Conservation (phyloP, 2,797 vertebrate genomes). For the Galaxias olidus region DNA sequence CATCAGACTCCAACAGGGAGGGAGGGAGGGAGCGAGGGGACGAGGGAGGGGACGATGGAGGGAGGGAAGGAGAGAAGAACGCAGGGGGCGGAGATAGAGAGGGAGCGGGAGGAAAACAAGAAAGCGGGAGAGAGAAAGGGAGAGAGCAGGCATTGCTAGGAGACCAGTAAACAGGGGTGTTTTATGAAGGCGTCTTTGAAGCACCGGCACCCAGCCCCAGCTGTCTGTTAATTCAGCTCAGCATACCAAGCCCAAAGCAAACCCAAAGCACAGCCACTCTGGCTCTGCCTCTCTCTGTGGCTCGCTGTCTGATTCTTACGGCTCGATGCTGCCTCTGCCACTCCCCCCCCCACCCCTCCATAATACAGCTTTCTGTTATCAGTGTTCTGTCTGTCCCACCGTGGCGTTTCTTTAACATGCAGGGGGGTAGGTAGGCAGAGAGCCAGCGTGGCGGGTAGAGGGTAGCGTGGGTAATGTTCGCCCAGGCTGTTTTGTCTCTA, state of each 20-base stretch:
- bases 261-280: neutral
- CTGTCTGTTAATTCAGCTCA: conserved; percentile 44
- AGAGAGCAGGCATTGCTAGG: conserved; percentile 66
- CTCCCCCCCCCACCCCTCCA: no score
- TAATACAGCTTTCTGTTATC: no score
- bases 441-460: neutral
- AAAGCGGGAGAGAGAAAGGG: conserved; percentile 59
- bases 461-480: conserved; percentile 28
- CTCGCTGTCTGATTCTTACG: no score
- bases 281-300: neutral
- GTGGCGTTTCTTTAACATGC: no score
- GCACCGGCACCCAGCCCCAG: conserved; percentile 38
- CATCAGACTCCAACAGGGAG: conserved; percentile 77
- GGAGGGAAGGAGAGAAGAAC: conserved; percentile 1
- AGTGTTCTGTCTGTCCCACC: no score
- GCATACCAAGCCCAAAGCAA: conserved; percentile 8
- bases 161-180: conserved; percentile 71
- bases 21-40: conserved; percentile 33
- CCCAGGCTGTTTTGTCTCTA: conserved; percentile 63
- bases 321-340: no score
- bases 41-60: neutral
- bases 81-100: conserved; percentile 43
- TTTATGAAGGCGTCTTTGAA: conserved; percentile 55
- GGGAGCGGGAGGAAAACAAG: conserved; percentile 11
- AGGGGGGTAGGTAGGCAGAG: no score